These are phyloP conservation scores for Acanthurus tractus DNA, from an alignment of 2,797 vertebrate genomes.

Conservation along the genomic window DNA sequence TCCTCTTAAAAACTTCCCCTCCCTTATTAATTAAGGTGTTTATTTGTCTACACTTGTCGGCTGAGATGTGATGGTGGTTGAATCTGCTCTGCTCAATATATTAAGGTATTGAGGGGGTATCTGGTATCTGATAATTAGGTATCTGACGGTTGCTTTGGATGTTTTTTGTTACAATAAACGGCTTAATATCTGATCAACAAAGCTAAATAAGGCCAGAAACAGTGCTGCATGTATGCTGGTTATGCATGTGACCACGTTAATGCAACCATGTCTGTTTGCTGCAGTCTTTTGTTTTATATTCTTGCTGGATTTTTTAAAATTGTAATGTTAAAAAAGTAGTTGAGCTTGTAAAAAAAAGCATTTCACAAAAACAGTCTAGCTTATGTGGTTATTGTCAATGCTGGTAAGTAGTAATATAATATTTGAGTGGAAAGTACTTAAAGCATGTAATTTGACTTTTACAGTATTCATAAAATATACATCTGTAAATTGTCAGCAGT, in stretches of 20 bases:
- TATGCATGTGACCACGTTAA: background rate
- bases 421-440: background rate
- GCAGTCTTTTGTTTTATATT: background rate
- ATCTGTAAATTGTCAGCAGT: too few relatives aligned
- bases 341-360: background rate
- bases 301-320: background rate
- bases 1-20: background rate
- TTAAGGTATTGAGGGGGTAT: background rate
- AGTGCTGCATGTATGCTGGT: too few relatives aligned
- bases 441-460: background rate
- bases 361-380: background rate
- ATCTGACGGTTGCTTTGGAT: background rate
- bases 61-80: too few relatives aligned
- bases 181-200: background rate
- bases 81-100: background rate
- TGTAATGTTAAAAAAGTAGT: background rate
- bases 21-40: constrained; percentile 46
- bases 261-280: background rate
- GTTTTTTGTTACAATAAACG: background rate
- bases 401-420: background rate
- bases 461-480: background rate
- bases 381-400: background rate
- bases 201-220: background rate
- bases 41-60: constrained; percentile 31
- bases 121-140: too few relatives aligned